Percentiles rank a stretch among this genome's conserved stretches.
These are phyloP conservation scores for Lethocerus indicus DNA, from an alignment of 1,140 invertebrate species.

Conservation along the genomic window DNA sequence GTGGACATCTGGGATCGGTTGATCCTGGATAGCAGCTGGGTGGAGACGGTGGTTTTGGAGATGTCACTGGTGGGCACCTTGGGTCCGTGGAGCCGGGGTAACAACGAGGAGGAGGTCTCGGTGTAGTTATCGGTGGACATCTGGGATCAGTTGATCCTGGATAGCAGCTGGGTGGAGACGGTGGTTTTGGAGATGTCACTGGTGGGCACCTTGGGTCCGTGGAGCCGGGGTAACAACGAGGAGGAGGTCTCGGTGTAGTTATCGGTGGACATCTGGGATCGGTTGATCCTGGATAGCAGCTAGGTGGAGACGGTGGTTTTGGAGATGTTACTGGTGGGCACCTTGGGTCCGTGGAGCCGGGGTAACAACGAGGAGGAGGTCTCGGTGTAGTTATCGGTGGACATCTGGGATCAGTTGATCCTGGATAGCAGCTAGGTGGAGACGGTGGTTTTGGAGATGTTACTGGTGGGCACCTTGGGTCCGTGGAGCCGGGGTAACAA, in stretches of 20 bases:
- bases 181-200: conserved; percentile 13
- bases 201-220: conserved; percentile 22
- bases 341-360: conserved; percentile 25
- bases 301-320: conserved; percentile 11
- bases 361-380: conserved; percentile 20
- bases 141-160: conserved; percentile 22
- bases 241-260: conserved; percentile 16
- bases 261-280: conserved; percentile 21
- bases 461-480: conserved; percentile 18
- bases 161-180: conserved; percentile 18
- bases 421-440: conserved; percentile 23
- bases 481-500: conserved; percentile 21
- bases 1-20: too few species aligned
- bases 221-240: conserved; percentile 22
- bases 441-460: conserved; percentile 13
- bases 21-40: too few species aligned
- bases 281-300: conserved; percentile 20
- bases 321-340: conserved; percentile 23
- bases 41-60: conserved; percentile 19
- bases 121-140: conserved; percentile 17
- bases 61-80: conserved; percentile 19
- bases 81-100: conserved; percentile 23
- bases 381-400: conserved; percentile 17
- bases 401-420: conserved; percentile 27
- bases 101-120: conserved; percentile 18